Evolutionary conservation across 1,140 invertebrate species (phyloP), one percentile per base, ranked within the genome.

Genomic region (Globodera rostochiensis): DNA sequence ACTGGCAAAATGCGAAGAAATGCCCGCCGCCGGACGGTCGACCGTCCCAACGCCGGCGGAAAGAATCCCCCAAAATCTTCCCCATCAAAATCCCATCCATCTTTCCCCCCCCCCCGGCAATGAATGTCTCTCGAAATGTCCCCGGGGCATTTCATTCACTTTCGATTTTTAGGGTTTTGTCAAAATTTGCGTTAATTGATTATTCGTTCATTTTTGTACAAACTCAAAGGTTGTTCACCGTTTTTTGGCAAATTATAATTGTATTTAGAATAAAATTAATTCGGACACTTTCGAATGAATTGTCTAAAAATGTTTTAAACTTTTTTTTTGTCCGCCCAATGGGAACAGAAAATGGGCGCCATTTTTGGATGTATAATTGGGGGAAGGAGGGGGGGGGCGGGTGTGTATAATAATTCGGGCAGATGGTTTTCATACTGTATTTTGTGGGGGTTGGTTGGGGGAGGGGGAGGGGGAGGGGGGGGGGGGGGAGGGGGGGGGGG

Each of bases 321-420:
- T 19, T 19, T 60, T 60, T 60, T 60, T 60, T 15, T n/a, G 0
- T 60, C 19, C 15, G 57, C 57, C 57, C 57, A 60, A 60, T 60
- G 25, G 0, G 11, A 60, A 11, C 57, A 60, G 11, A 47, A 71
- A 71, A 71, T 25, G 69, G 21, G 69, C 69, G 69, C 69, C 69
- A 71, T 45, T 71, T 71, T 36, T 71, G 69, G 67, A 21, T 47
- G 46, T 47, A 71, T 71, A 71, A 71, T 71, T 45, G 46, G 1
- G 69, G 25, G n/a, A 36, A 71, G 46, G 66, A 4, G 66, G 66
- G 66, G 66, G n/a, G 66, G n/a, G n/a, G 36, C 66, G n/a, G 66
- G n/a, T 6, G 66, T 8, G 66, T 6, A 36, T 7, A 19, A 69
- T 36, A 36, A 36, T 36, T 36, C 25, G 25, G 25, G 25, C 25